Evolutionary conservation across 2,888 invertebrate species (phyloP).

Genomic region (Malthinus seriepunctatus): DNA sequence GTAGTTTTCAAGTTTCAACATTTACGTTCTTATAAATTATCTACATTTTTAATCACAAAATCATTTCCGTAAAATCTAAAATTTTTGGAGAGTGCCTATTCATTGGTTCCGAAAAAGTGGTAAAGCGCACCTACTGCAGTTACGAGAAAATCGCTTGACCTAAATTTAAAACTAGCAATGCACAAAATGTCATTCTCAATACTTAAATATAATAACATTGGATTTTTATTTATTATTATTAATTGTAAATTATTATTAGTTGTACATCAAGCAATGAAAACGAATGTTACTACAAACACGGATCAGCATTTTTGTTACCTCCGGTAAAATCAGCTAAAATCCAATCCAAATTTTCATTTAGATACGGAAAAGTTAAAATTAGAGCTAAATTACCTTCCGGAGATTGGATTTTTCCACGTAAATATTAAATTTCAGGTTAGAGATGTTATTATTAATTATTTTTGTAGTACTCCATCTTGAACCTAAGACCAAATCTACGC

Average conservation of each 20-base stretch:
- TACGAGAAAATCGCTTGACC: too few species aligned
- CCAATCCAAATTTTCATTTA: constrained; percentile 53
- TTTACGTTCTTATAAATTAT: too few species aligned
- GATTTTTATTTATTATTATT: not conserved
- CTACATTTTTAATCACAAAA: too few species aligned
- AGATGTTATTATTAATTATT: not conserved
- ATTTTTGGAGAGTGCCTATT: too few species aligned
- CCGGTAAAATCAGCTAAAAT: constrained; percentile 57
- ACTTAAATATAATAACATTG: too few species aligned
- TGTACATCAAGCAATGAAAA: constrained; percentile 47
- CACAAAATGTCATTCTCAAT: too few species aligned
- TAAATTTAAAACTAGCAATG: not conserved
- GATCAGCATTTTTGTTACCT: constrained; percentile 51
- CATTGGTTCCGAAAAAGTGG: too few species aligned
- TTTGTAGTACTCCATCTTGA: constrained; percentile 52
- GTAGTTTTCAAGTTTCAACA: too few species aligned
- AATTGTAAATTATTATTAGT: constrained; percentile 37
- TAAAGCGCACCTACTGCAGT: too few species aligned
- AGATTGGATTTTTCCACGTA: constrained; percentile 62
- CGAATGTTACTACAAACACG: constrained; percentile 46
- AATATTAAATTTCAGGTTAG: constrained; percentile 8
- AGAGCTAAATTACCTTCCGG: constrained; percentile 59
- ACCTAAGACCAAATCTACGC: constrained; percentile 39
- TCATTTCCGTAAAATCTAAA: too few species aligned
- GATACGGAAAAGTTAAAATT: constrained; percentile 58